These are phyloP conservation scores for Paramormyrops hopkinsi DNA, from an alignment of 2,797 vertebrate species.

Conservation along the genomic window DNA sequence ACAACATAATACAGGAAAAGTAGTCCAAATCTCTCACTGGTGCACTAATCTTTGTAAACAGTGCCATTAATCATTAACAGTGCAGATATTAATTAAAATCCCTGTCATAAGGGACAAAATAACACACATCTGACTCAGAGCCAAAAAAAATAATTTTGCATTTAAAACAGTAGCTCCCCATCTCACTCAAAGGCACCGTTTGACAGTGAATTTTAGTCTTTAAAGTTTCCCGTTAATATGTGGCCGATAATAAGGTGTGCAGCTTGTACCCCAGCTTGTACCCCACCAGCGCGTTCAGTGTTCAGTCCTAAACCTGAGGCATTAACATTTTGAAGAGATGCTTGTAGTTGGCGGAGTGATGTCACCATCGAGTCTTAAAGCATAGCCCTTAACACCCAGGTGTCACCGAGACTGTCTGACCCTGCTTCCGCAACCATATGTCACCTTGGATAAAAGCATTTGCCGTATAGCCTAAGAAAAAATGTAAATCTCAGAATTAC, in stretches of 20 bases:
- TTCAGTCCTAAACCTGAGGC: neutral
- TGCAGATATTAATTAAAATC: slow-evolving; percentile 6
- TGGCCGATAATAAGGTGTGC: neutral
- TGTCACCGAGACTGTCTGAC: neutral
- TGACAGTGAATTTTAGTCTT: neutral
- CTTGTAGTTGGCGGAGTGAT: neutral
- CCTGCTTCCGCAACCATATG: neutral
- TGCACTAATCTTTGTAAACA: neutral
- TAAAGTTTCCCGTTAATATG: neutral
- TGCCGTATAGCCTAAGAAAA: neutral
- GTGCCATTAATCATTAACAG: neutral
- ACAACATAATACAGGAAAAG: neutral
- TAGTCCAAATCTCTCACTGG: neutral
- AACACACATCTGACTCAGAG: neutral
- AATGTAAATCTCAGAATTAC: neutral
- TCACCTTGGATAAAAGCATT: neutral
- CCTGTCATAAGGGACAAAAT: neutral
- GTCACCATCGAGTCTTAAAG: neutral
- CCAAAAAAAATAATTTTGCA: neutral
- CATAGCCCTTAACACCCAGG: neutral
- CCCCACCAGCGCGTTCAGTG: neutral
- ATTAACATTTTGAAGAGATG: neutral
- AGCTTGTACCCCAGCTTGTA: neutral
- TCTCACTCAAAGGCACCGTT: neutral
- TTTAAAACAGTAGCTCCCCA: neutral